Evolutionary conservation across 1,140 invertebrate genomes (phyloP).

Genomic region (Ruditapes philippinarum): DNA sequence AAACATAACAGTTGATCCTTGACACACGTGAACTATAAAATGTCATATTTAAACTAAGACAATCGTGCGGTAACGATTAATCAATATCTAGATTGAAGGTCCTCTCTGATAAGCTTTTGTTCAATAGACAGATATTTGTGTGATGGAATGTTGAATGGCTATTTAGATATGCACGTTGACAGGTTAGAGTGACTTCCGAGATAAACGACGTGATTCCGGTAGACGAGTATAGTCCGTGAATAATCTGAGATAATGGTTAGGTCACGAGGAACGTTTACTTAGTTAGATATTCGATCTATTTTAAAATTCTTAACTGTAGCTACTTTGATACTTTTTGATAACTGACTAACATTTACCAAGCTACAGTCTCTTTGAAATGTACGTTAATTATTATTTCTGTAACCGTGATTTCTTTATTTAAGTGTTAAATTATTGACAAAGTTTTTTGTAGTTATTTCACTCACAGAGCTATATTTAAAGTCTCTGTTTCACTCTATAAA

Average conservation of each 20-base stretch:
- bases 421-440: too few relatives aligned
- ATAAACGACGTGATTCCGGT: constrained; percentile 9
- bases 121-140: constrained; percentile 14
- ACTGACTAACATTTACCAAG: background rate
- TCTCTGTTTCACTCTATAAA: too few relatives aligned
- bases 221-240: background rate
- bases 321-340: background rate
- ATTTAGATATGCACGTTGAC: constrained; percentile 21
- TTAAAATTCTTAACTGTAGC: background rate
- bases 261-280: background rate
- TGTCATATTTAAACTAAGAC: background rate
- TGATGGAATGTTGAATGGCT: background rate
- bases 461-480: too few relatives aligned
- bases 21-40: background rate
- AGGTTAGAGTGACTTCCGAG: constrained; percentile 4
- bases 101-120: constrained; percentile 2
- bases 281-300: background rate
- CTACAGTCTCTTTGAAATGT: too few relatives aligned
- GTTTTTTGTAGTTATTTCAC: too few relatives aligned
- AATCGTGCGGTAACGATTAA: background rate
- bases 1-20: too few relatives aligned
- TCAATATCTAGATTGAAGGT: constrained; percentile 2
- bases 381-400: too few relatives aligned
- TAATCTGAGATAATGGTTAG: background rate
- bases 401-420: too few relatives aligned